These are phyloP conservation scores for Micrasema longulum DNA, from an alignment of 1,140 invertebrate species.

Conservation along the genomic window DNA sequence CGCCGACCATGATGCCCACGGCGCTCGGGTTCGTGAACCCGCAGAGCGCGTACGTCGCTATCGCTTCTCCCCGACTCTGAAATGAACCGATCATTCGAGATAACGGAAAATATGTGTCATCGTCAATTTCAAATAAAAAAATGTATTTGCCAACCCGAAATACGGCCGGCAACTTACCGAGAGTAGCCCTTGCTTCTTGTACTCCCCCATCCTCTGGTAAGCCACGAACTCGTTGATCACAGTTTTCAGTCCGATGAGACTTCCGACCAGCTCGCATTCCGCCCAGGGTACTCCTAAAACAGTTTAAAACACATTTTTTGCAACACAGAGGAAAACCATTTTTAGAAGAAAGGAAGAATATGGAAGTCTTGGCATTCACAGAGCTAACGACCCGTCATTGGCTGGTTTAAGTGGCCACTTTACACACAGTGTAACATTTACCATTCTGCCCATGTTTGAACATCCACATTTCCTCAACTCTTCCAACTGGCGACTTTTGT, in stretches of 20 bases:
- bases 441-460: too few relatives aligned
- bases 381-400: too few relatives aligned
- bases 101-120: not conserved
- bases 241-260: conserved; percentile 89
- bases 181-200: conserved; percentile 69
- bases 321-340: too few relatives aligned
- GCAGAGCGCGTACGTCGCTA: conserved; percentile 94
- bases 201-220: conserved; percentile 80
- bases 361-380: too few relatives aligned
- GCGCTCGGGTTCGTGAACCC: conserved; percentile 95
- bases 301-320: too few relatives aligned
- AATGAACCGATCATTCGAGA: conserved; percentile 48
- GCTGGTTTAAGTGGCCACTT: too few relatives aligned
- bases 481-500: too few relatives aligned
- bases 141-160: too few relatives aligned
- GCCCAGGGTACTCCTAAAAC: conserved; percentile 78
- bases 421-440: too few relatives aligned
- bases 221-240: conserved; percentile 94
- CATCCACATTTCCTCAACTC: too few relatives aligned
- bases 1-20: conserved; percentile 89
- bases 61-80: conserved; percentile 79
- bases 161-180: conserved; percentile 68
- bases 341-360: too few relatives aligned
- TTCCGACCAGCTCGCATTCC: conserved; percentile 82
- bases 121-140: not conserved